Percentiles rank a stretch among this genome's conserved stretches.
phyloP scores from a whole-genome alignment of 37 sponge, comb jelly and placozoan species.

The Dysidea cf. avara region DNA sequence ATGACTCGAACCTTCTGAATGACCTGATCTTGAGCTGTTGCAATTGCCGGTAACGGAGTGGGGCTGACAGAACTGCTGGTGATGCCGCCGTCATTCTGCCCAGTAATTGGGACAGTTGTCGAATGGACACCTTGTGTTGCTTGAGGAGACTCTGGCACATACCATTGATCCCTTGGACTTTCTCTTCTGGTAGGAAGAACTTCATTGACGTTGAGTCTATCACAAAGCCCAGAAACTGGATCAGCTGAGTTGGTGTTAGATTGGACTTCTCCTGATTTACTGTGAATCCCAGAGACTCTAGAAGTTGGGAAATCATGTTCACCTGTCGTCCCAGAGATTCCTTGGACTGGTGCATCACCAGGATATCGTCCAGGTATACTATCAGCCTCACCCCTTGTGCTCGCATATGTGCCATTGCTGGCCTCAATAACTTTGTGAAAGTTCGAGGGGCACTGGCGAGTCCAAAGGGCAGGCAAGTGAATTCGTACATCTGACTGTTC shows the following conservation, averaged over 20 bases:
- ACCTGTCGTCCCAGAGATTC: too few species aligned
- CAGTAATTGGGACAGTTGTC: conserved; percentile 19
- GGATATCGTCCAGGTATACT: too few species aligned
- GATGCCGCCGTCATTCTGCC: conserved; percentile 20
- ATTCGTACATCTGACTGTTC: conserved; percentile 1
- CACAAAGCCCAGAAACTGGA: conserved; percentile 56
- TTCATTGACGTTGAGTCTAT: conserved; percentile 35
- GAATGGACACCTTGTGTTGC: conserved; percentile 9
- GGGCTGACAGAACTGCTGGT: conserved; percentile 32
- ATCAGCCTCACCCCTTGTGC: too few species aligned
- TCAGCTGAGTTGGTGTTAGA: too few species aligned
- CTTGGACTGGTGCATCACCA: too few species aligned
- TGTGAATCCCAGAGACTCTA: too few species aligned
- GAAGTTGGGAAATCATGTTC: too few species aligned
- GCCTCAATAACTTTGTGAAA: too few species aligned
- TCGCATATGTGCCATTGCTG: too few species aligned
- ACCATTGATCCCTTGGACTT: conserved; percentile 5
- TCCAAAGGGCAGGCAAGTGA: too few species aligned
- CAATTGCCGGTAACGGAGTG: conserved; percentile 28
- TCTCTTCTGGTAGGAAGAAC: conserved; percentile 33
- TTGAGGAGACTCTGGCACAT: neutral
- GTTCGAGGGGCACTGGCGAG: too few species aligned
- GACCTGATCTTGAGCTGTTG: conserved; percentile 18
- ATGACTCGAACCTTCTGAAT: neutral
- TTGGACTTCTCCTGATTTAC: too few species aligned